phyloP scores from a whole-genome alignment of 2,113 vertebrate species.

The Tragelaphus strepsiceros region DNA sequence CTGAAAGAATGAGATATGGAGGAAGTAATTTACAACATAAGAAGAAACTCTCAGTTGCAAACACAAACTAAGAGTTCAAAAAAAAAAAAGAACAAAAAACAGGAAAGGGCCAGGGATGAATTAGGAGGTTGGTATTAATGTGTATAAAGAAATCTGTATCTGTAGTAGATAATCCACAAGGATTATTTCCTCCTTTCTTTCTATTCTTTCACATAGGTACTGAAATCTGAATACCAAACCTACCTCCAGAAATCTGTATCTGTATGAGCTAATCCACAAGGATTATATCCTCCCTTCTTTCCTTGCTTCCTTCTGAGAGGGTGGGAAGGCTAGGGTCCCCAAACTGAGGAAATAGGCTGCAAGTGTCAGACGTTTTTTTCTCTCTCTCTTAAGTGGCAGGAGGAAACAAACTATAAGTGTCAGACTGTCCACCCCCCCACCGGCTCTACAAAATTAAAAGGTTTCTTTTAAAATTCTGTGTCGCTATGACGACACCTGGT shows the following conservation, averaged over 20 bases:
- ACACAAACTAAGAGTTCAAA: neutral
- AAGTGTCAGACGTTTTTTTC: too few relatives aligned
- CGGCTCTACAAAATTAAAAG: too few relatives aligned
- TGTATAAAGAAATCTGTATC: neutral
- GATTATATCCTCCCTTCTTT: neutral
- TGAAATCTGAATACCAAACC: neutral
- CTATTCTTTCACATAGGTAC: neutral
- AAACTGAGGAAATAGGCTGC: too few relatives aligned
- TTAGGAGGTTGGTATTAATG: neutral
- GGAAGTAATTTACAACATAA: neutral
- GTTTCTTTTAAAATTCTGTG: too few relatives aligned
- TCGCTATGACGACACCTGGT: too few relatives aligned
- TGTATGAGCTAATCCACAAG: neutral
- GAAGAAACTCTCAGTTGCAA: neutral
- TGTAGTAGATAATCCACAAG: neutral
- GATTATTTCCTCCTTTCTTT: neutral
- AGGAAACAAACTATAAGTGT: too few relatives aligned
- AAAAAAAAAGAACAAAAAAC: neutral
- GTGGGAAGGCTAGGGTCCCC: too few relatives aligned
- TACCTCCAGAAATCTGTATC: too few relatives aligned
- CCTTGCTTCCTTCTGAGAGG: neutral
- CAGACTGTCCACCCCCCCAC: too few relatives aligned
- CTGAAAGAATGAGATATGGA: neutral
- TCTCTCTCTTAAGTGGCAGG: too few relatives aligned
- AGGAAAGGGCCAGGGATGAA: neutral